Percentiles rank a stretch among this genome's conserved stretches.
Conservation (phyloP, 2,888 invertebrate species). For the Dione juno region DNA sequence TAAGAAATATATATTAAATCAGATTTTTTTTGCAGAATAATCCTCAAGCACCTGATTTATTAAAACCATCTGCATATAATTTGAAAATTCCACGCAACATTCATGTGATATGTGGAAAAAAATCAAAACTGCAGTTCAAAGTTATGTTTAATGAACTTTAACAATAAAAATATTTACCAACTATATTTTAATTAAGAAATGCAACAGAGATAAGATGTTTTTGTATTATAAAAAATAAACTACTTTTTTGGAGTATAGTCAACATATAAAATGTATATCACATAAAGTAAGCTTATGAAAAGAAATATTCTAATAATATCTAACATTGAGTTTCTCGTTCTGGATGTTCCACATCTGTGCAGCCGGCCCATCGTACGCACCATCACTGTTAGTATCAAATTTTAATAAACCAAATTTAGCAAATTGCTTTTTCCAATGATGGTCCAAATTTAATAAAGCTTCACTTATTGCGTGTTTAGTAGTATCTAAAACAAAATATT, state of each 20-base stretch:
- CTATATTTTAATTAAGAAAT: not conserved
- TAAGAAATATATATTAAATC: not conserved
- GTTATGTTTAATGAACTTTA: slow-evolving; percentile 58
- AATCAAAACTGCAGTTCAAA: slow-evolving; percentile 58
- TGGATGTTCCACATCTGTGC: slow-evolving; percentile 80
- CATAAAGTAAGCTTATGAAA: slow-evolving; percentile 67
- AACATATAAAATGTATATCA: slow-evolving; percentile 74
- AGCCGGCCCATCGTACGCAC: slow-evolving; percentile 77
- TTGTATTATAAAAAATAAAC: slow-evolving; percentile 44
- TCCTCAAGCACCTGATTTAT: slow-evolving; percentile 35
- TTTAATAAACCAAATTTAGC: slow-evolving; percentile 78
- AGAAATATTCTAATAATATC: slow-evolving; percentile 80
- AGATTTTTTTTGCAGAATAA: slow-evolving; percentile 45
- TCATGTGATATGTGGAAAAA: slow-evolving; percentile 58
- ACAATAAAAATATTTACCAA: slow-evolving; percentile 6
- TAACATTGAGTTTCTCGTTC: slow-evolving; percentile 77
- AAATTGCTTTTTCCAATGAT: slow-evolving; percentile 72
- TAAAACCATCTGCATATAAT: slow-evolving; percentile 53
- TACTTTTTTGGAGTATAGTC: slow-evolving; percentile 69
- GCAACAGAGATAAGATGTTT: not conserved
- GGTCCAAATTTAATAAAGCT: slow-evolving; percentile 69
- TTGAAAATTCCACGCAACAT: slow-evolving; percentile 61
- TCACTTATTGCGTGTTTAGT: slow-evolving; percentile 68
- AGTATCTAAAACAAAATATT: slow-evolving; percentile 57
- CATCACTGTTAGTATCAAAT: slow-evolving; percentile 72